Base-by-base conservation (phyloP, 2,888 invertebrate genomes). In the Drosophila cyrtoloma region DNA sequence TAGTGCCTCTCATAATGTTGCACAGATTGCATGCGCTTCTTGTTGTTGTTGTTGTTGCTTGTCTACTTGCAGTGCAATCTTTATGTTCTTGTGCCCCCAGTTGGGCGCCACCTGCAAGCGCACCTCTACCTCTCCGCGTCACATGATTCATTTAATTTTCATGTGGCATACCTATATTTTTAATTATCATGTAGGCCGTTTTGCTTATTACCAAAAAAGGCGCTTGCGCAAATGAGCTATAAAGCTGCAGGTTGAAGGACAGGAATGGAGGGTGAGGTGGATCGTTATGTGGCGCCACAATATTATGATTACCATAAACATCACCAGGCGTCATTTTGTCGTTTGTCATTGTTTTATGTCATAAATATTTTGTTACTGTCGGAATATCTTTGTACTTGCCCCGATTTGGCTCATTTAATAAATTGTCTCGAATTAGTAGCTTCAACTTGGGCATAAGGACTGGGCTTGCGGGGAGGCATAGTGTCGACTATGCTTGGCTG, bases 181-280 rank as follows among this genome's bases (percentile, higher is more conserved):
- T 82, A 82, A 84, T 84, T 88, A 77, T 70, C 83, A 76, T 79
- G 87, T 87, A 88, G 87, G 87, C 85, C 79, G 86, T 74, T 84
- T 85, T 69, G 83, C 78, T 76, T 80, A 86, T 86, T 86, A 86
- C 76, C 58, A 68, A 67, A 71, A 63, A 37, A 26, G 28, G 53
- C 39, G 65, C 79, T 84, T 86, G 82, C 82, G 82, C 76, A 84
- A 84, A 76, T 78, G 64, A 71, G 69, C 57, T 26, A 57, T 58
- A 56, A 71, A 61, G 39, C 10, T 44, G 73, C 68, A 69, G 68
- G 60, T 63, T 70, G 42, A 50, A 39, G 51, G 26, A 14, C 53
- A n/a, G 55, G 50, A 32, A 28, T 26, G 57, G 52, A 52, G 56
- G 30, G 37, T 42, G 68, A 67, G 66, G 57, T 58, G 32, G 30